These are phyloP conservation scores for Grapholita molesta DNA, from an alignment of 1,140 invertebrate species.

Conservation along the genomic window DNA sequence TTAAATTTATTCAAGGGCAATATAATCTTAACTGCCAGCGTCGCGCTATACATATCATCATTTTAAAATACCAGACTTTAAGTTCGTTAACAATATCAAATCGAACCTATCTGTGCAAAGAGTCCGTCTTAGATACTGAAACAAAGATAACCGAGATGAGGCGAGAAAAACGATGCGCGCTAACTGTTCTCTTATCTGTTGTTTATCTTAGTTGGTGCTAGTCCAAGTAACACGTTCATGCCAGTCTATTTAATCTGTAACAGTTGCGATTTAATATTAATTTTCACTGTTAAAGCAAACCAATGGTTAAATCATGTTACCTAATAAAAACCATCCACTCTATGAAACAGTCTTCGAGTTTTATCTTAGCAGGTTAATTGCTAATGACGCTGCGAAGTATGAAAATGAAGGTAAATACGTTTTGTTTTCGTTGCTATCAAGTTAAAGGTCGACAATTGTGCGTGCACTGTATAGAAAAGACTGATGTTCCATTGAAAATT, in stretches of 20 bases:
- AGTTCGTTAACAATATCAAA: neutral
- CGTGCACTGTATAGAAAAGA: too few species aligned
- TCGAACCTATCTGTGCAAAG: neutral
- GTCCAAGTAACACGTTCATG: constrained; percentile 4
- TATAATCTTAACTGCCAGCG: too few species aligned
- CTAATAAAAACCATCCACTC: neutral
- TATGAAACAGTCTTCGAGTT: neutral
- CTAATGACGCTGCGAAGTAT: constrained; percentile 5
- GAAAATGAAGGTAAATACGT: neutral
- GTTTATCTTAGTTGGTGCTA: constrained; percentile 13
- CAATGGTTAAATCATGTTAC: too few species aligned
- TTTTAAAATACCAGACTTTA: too few species aligned
- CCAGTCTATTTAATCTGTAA: neutral
- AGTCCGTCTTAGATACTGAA: neutral
- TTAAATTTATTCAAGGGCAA: too few species aligned
- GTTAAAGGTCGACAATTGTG: neutral
- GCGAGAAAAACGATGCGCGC: neutral
- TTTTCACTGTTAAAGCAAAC: too few species aligned
- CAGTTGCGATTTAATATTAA: neutral
- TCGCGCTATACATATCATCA: too few species aligned
- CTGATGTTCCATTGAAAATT: too few species aligned
- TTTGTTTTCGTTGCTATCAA: neutral
- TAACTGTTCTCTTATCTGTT: constrained; percentile 12
- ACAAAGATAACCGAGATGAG: neutral
- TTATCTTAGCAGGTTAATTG: neutral